Evolutionary conservation across 2,888 invertebrate genomes (phyloP).

Genomic region (Hypomecis punctinalis): DNA sequence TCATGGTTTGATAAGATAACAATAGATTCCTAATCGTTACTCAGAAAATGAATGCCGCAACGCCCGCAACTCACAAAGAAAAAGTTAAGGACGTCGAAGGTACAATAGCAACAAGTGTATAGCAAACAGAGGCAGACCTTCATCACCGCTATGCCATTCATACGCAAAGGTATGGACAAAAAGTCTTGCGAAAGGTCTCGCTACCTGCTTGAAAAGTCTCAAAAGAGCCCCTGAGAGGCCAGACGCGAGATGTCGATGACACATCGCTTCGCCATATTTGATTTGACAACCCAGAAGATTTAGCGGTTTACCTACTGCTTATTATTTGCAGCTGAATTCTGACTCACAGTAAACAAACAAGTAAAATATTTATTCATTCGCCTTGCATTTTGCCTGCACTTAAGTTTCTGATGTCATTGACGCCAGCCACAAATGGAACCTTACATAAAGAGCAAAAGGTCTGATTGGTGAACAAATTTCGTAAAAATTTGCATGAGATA

Average conservation of each 20-base stretch:
- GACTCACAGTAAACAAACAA: conserved; percentile 54
- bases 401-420: neutral
- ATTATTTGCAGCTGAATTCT: conserved; percentile 63
- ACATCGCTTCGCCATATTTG: conserved; percentile 57
- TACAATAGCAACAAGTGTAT: conserved; percentile 60
- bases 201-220: conserved; percentile 72
- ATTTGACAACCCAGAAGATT: conserved; percentile 47
- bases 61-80: conserved; percentile 35
- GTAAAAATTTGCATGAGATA: neutral
- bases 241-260: conserved; percentile 66
- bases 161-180: conserved; percentile 69
- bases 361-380: conserved; percentile 27
- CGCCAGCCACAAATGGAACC: neutral
- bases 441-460: neutral
- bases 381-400: conserved; percentile 1
- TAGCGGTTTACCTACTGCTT: conserved; percentile 32
- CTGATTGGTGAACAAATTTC: no score
- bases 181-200: conserved; percentile 67
- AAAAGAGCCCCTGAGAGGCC: conserved; percentile 51
- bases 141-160: conserved; percentile 57
- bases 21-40: conserved; percentile 30
- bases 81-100: conserved; percentile 44
- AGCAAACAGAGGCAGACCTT: conserved; percentile 53
- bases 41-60: conserved; percentile 35
- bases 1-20: conserved; percentile 13